Percentiles rank a stretch among this genome's conserved stretches.
These are phyloP conservation scores for Zonotrichia albicollis DNA, from an alignment of 2,797 vertebrate species.

Conservation along the genomic window DNA sequence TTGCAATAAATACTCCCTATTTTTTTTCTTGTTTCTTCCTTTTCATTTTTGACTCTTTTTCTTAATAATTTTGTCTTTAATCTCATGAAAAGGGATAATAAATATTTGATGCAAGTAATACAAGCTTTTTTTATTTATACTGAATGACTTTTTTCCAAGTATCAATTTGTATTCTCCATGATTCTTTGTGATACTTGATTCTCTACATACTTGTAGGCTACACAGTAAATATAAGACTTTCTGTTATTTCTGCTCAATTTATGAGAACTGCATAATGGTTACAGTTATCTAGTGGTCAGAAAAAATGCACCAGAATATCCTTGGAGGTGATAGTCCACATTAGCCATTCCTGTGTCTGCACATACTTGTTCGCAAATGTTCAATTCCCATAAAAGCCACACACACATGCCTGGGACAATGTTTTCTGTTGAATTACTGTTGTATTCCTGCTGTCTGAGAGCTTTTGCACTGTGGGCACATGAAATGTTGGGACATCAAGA, in stretches of 20 bases:
- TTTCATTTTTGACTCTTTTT: not conserved
- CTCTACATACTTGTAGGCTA: not conserved
- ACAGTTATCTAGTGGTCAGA: not conserved
- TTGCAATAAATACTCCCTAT: not conserved
- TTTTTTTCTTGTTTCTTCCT: not conserved
- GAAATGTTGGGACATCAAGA: not conserved
- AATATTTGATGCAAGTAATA: not conserved
- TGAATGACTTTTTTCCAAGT: not conserved
- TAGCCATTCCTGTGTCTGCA: not conserved
- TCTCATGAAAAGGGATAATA: not conserved
- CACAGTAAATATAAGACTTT: not conserved
- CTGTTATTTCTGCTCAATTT: conserved; percentile 31
- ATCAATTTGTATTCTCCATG: conserved; percentile 7
- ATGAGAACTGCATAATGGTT: not conserved
- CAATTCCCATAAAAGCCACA: not conserved
- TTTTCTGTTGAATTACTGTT: not conserved
- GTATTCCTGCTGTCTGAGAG: not conserved
- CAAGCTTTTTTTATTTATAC: not conserved
- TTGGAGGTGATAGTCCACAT: not conserved
- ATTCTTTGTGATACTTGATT: not conserved
- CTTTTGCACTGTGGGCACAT: not conserved
- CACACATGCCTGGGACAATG: not conserved
- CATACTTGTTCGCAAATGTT: not conserved
- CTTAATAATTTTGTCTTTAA: not conserved
- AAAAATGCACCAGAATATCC: not conserved